Evolutionary conservation across 1,140 invertebrate species (phyloP).

Genomic region (Euwallacea similis): DNA sequence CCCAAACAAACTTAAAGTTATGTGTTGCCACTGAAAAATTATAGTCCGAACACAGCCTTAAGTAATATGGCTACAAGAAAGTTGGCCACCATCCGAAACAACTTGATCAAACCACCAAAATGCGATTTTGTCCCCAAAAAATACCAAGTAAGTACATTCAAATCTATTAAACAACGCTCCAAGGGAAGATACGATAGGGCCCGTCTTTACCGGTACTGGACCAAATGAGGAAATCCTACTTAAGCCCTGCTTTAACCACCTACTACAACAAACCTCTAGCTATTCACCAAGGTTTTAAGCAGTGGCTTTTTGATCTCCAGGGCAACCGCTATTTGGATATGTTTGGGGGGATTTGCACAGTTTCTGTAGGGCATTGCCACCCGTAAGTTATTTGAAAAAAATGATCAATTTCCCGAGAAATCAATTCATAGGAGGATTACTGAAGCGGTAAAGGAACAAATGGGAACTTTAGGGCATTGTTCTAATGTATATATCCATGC

Average conservation of each 20-base stretch:
- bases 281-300: constrained; percentile 83
- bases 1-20: not conserved
- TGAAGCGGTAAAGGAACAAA: constrained; percentile 75
- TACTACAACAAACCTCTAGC: constrained; percentile 84
- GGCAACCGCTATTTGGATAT: constrained; percentile 90
- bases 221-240: constrained; percentile 60
- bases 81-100: not conserved
- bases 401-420: not conserved
- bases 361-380: constrained; percentile 97
- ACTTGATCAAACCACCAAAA: constrained; percentile 47
- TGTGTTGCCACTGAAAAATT: not conserved
- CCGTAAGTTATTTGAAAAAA: constrained; percentile 71
- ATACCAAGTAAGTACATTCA: constrained; percentile 51
- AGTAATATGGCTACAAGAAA: not conserved
- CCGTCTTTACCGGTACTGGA: constrained; percentile 62
- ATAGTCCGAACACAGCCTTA: not conserved
- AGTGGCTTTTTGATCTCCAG: constrained; percentile 89
- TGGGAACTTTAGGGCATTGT: constrained; percentile 84
- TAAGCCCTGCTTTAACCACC: constrained; percentile 73
- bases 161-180: constrained; percentile 14
- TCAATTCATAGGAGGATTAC: constrained; percentile 67
- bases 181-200: constrained; percentile 55
- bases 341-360: constrained; percentile 95
- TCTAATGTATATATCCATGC: constrained; percentile 90
- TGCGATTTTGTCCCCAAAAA: constrained; percentile 54